These are phyloP conservation scores for Leptinotarsa tumamoca DNA, from an alignment of 2,888 invertebrate genomes.

Conservation along the genomic window DNA sequence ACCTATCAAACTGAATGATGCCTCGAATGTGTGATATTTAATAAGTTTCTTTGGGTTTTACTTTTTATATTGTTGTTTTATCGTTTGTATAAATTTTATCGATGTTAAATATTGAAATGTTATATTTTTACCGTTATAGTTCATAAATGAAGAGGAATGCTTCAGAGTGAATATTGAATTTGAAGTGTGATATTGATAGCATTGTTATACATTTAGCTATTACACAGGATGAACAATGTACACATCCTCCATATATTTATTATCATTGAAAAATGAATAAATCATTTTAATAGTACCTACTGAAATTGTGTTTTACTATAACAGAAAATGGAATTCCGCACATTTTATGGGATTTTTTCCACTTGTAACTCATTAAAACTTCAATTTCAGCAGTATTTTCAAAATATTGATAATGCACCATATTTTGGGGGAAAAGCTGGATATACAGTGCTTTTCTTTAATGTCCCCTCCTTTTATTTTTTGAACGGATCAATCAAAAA, in stretches of 20 bases:
- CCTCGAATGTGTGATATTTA: conserved; percentile 22
- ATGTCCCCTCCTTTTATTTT: no score
- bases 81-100: conserved; percentile 16
- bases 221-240: not conserved
- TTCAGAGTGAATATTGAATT: not conserved
- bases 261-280: not conserved
- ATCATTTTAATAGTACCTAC: not conserved
- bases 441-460: no score
- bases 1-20: conserved; percentile 21
- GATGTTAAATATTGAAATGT: conserved; percentile 12
- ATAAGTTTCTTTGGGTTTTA: conserved; percentile 14
- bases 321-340: no score
- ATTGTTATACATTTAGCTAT: not conserved
- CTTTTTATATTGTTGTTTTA: conserved; percentile 23
- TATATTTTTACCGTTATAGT: conserved; percentile 3
- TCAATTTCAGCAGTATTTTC: no score
- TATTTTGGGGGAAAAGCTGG: no score
- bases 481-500: no score
- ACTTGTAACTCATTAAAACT: no score
- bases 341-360: no score
- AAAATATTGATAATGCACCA: no score
- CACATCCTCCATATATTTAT: not conserved
- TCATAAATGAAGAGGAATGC: not conserved
- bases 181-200: not conserved
- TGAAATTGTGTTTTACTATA: not conserved